A percentile compares a stretch with the other conserved stretches of the same genome.
Evolutionary conservation across 2,888 invertebrate genomes (phyloP).

Genomic region (Apotomis betuletana): DNA sequence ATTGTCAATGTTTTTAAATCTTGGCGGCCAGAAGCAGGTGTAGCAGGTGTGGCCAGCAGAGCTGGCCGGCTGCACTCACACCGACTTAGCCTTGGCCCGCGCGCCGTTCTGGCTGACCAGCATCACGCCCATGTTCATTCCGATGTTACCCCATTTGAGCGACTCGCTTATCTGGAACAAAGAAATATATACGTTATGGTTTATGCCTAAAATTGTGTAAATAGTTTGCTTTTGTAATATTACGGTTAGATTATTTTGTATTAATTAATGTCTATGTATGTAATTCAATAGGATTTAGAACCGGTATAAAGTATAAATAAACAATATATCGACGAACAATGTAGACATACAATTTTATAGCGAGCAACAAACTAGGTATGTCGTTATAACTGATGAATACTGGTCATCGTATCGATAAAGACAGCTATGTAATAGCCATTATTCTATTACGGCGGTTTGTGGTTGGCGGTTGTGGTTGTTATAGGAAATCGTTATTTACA

Average conservation of each 20-base stretch:
- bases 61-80: conserved; percentile 73
- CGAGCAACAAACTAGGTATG: neutral
- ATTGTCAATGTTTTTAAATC: conserved; percentile 67
- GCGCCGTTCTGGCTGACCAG: conserved; percentile 81
- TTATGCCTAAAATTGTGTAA: neutral
- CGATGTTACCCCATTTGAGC: conserved; percentile 88
- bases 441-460: neutral
- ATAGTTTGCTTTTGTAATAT: neutral
- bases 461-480: conserved; percentile 4
- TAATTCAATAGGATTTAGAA: too few species aligned
- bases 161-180: conserved; percentile 88
- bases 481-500: neutral
- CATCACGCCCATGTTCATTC: conserved; percentile 87
- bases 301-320: too few species aligned
- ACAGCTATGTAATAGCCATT: neutral
- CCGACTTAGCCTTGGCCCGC: conserved; percentile 75
- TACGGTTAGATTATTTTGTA: neutral
- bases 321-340: neutral
- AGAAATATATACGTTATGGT: conserved; percentile 43
- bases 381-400: neutral
- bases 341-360: neutral
- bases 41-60: conserved; percentile 70
- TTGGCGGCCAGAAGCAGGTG: conserved; percentile 71
- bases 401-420: neutral
- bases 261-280: too few species aligned